Conservation (phyloP, 2,888 invertebrate genomes). For the Pristionchus maxplancki region DNA sequence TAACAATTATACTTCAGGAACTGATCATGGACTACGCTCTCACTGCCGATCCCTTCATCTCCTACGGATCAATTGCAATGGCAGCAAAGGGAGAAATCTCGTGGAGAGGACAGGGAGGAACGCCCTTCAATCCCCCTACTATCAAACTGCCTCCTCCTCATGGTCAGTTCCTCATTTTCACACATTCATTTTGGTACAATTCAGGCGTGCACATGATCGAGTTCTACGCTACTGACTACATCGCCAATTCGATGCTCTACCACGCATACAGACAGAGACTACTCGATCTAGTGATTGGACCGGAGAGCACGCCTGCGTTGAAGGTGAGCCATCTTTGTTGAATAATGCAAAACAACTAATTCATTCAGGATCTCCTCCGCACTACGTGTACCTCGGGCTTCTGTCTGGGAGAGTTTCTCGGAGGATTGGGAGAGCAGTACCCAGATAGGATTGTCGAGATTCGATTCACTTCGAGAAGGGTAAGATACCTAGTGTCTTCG, state of each 20-base stretch:
- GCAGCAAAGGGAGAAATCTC: slow-evolving; percentile 75
- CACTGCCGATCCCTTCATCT: slow-evolving; percentile 72
- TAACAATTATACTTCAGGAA: too few relatives aligned
- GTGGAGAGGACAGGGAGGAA: slow-evolving; percentile 73
- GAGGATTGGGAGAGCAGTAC: slow-evolving; percentile 73
- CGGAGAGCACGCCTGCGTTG: slow-evolving; percentile 66
- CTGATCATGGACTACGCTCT: slow-evolving; percentile 74
- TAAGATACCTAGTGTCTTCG: not conserved
- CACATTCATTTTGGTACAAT: not conserved
- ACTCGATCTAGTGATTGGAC: slow-evolving; percentile 73
- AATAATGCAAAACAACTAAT: not conserved
- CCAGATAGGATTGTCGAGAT: slow-evolving; percentile 72
- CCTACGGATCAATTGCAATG: slow-evolving; percentile 74
- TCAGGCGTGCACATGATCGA: slow-evolving; percentile 76
- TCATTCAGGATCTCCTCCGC: slow-evolving; percentile 66
- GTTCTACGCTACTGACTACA: slow-evolving; percentile 75
- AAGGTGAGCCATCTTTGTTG: slow-evolving; percentile 50
- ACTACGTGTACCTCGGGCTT: slow-evolving; percentile 74
- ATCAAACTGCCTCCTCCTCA: slow-evolving; percentile 73
- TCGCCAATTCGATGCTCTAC: slow-evolving; percentile 76
- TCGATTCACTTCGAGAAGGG: slow-evolving; percentile 63
- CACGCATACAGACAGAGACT: slow-evolving; percentile 74
- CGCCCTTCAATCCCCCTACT: slow-evolving; percentile 75
- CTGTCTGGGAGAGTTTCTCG: slow-evolving; percentile 76
- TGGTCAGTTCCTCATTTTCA: slow-evolving; percentile 56